These are phyloP conservation scores for Natrix natrix DNA, from an alignment of 2,797 vertebrate genomes.

Conservation along the genomic window DNA sequence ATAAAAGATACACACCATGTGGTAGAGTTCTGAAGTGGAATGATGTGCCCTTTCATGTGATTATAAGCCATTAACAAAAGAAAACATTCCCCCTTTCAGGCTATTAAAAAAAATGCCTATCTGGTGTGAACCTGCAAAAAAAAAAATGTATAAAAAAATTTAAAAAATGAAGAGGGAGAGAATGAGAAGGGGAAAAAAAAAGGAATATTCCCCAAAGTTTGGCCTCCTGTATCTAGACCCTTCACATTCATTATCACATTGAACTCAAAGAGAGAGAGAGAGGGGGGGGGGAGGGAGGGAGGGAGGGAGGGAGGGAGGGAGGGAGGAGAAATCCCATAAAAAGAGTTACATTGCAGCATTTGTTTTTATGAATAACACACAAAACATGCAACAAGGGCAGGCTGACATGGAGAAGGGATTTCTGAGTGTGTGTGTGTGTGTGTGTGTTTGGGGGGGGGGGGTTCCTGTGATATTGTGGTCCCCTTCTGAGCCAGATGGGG, in stretches of 20 bases:
- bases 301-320: not conserved
- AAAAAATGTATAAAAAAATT: not conserved
- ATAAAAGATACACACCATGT: constrained; percentile 85
- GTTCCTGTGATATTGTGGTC: constrained; percentile 26
- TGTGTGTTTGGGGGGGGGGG: too few species aligned
- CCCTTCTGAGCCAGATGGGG: constrained; percentile 60
- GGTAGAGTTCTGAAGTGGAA: constrained; percentile 80
- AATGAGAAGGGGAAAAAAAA: fast-evolving
- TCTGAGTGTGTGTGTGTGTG: constrained; percentile 13
- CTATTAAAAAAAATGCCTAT: constrained; percentile 77
- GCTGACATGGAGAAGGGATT: constrained; percentile 54
- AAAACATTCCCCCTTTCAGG: constrained; percentile 83
- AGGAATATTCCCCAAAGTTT: constrained; percentile 59
- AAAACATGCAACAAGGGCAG: constrained; percentile 63
- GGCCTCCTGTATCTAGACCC: constrained; percentile 56
- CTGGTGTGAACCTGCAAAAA: constrained; percentile 76
- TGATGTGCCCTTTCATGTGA: constrained; percentile 83
- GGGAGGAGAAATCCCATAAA: constrained; percentile 50
- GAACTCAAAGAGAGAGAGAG: constrained; percentile 52
- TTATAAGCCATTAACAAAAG: constrained; percentile 86
- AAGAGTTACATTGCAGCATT: constrained; percentile 74
- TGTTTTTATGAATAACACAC: constrained; percentile 54
- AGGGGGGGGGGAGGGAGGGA: not conserved
- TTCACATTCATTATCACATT: constrained; percentile 70
- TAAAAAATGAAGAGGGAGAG: fast-evolving